Conservation (phyloP, 2,113 vertebrate species). For the Pygoscelis antarcticus region DNA sequence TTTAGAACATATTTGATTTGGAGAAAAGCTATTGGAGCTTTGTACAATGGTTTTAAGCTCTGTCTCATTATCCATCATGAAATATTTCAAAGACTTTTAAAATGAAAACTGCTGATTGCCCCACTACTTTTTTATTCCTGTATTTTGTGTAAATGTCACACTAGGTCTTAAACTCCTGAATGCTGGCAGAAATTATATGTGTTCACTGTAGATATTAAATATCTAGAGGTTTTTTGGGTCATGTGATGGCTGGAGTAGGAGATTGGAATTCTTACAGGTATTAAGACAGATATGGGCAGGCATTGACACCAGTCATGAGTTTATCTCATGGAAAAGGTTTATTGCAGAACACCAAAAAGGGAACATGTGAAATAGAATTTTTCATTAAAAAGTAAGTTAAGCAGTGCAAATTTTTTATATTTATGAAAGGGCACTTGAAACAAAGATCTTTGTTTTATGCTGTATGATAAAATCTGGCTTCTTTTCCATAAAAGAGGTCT, state of each 20-base stretch:
- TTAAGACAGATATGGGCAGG: slow-evolving; percentile 59
- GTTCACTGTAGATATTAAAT: slow-evolving; percentile 12
- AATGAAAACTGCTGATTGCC: background rate
- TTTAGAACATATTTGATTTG: background rate
- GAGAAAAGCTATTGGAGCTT: background rate
- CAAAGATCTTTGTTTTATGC: background rate
- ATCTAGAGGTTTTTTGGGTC: slow-evolving; percentile 29
- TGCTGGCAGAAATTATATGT: background rate
- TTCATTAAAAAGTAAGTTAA: background rate
- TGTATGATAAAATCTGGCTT: background rate
- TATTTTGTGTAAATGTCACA: background rate
- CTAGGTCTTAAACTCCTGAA: background rate
- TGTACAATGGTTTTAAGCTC: background rate
- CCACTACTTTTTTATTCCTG: background rate
- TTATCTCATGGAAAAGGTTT: slow-evolving; percentile 69
- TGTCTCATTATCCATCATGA: background rate
- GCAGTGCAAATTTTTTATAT: background rate
- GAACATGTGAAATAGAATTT: background rate
- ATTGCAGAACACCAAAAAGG: background rate
- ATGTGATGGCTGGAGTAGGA: slow-evolving; percentile 50
- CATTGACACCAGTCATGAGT: slow-evolving; percentile 72
- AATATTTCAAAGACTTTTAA: background rate
- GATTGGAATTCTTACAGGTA: slow-evolving; percentile 73
- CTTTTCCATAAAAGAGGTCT: background rate
- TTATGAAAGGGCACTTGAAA: background rate